Evolutionary conservation across 2,113 vertebrate genomes (phyloP).

Genomic region (Bagarius yarrelli): DNA sequence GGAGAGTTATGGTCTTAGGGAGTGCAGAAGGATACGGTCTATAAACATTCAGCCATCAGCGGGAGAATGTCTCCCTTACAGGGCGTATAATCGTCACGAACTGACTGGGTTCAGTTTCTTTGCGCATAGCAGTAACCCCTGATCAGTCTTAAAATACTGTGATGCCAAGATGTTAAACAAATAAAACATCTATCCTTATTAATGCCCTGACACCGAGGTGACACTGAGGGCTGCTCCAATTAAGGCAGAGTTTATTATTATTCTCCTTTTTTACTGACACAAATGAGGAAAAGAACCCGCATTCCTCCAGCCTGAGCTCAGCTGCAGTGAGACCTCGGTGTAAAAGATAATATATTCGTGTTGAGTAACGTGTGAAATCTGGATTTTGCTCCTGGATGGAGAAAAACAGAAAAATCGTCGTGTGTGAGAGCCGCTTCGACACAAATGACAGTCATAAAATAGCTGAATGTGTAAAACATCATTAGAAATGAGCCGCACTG

Average conservation of each 20-base stretch:
- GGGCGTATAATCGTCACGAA: slow-evolving; percentile 38
- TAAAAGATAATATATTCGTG: slow-evolving; percentile 42
- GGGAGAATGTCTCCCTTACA: slow-evolving; percentile 26
- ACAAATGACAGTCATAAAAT: slow-evolving; percentile 16
- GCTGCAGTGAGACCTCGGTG: slow-evolving; percentile 25
- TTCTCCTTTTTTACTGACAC: slow-evolving; percentile 29
- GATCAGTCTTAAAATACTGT: slow-evolving; percentile 37
- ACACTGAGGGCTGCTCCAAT: slow-evolving; percentile 25
- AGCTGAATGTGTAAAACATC: slow-evolving; percentile 10
- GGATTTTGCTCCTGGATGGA: slow-evolving; percentile 17
- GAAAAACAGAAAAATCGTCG: slow-evolving; percentile 19
- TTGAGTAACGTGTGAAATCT: slow-evolving; percentile 36
- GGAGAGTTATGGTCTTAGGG: slow-evolving; percentile 31
- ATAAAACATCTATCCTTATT: slow-evolving; percentile 49
- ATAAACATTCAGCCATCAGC: slow-evolving; percentile 44
- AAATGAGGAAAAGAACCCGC: slow-evolving; percentile 12
- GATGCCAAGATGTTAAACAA: slow-evolving; percentile 49
- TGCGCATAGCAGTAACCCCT: slow-evolving; percentile 32
- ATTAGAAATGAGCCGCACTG: slow-evolving; percentile 32
- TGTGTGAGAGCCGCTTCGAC: slow-evolving; percentile 3
- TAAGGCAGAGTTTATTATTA: slow-evolving; percentile 43
- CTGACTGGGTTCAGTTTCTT: slow-evolving; percentile 36
- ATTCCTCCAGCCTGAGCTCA: slow-evolving; percentile 47
- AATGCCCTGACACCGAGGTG: slow-evolving; percentile 33
- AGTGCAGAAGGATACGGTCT: slow-evolving; percentile 30